These are phyloP conservation scores for Diplosoma virens DNA, from an alignment of 23 tunicate species.

Conservation along the genomic window DNA sequence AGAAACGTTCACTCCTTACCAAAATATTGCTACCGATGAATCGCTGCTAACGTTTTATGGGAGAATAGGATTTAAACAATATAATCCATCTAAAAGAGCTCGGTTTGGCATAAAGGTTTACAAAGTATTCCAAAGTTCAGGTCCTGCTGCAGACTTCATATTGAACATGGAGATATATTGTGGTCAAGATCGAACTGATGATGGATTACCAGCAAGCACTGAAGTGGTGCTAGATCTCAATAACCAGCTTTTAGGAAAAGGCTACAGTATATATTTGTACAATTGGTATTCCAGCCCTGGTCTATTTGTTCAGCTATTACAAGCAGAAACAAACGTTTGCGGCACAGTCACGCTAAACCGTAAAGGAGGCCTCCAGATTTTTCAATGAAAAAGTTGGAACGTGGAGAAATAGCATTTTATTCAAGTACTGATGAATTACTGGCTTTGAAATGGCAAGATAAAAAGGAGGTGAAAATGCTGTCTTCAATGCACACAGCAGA, in stretches of 20 bases:
- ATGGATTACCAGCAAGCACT: slow-evolving; percentile 6
- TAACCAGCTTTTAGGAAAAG: slow-evolving; percentile 1
- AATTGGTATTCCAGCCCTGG: slow-evolving; percentile 22
- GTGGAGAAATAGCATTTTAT: background rate
- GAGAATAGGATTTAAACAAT: slow-evolving; percentile 2
- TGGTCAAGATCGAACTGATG: slow-evolving; percentile 16
- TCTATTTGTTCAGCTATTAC: slow-evolving; percentile 8
- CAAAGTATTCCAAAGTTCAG: slow-evolving; percentile 24
- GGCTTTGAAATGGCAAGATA: slow-evolving; percentile 22
- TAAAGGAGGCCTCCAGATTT: slow-evolving; percentile 1
- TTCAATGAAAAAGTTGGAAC: background rate
- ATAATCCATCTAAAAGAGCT: slow-evolving; percentile 17
- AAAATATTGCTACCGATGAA: slow-evolving; percentile 2
- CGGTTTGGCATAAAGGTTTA: slow-evolving; percentile 6
- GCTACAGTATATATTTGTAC: background rate
- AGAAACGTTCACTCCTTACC: slow-evolving; percentile 13
- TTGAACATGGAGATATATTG: slow-evolving; percentile 6
- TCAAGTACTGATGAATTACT: slow-evolving; percentile 4
- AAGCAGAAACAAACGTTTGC: slow-evolving; percentile 10
- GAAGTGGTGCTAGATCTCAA: slow-evolving; percentile 20
- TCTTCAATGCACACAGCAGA: slow-evolving; percentile 6
- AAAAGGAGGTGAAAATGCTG: slow-evolving; percentile 20
- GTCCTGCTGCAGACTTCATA: slow-evolving; percentile 1
- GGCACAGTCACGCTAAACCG: slow-evolving; percentile 11
- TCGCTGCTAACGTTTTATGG: slow-evolving; percentile 6